A percentile compares a stretch with the other conserved stretches of the same genome.
Conservation (phyloP, 2,888 invertebrate genomes). For the Julus scanicus region DNA sequence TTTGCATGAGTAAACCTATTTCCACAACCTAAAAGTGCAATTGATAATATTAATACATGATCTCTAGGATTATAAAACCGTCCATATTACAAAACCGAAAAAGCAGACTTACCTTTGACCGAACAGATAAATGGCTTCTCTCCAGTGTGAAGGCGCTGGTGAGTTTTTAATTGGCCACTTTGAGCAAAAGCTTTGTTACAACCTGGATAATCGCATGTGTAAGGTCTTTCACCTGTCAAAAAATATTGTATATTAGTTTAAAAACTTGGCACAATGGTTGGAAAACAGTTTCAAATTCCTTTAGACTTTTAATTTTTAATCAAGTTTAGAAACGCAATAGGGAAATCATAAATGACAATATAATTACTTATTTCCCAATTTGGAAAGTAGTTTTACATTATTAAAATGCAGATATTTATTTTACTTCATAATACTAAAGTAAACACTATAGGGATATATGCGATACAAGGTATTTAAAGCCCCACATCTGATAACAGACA, state of each 20-base stretch:
- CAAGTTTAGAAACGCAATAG: too few relatives aligned
- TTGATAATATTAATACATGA: neutral
- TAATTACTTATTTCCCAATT: too few relatives aligned
- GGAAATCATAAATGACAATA: too few relatives aligned
- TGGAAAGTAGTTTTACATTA: too few relatives aligned
- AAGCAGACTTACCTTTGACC: slow-evolving; percentile 64
- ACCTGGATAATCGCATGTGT: slow-evolving; percentile 78
- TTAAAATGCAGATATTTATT: too few relatives aligned
- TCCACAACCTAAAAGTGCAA: slow-evolving; percentile 69
- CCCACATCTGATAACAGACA: too few relatives aligned
- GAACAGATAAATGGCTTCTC: slow-evolving; percentile 80
- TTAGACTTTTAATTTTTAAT: too few relatives aligned
- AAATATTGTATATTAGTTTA: neutral
- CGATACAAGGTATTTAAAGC: too few relatives aligned
- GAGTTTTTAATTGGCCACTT: slow-evolving; percentile 81
- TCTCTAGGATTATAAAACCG: neutral
- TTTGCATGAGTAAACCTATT: slow-evolving; percentile 81
- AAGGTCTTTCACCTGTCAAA: slow-evolving; percentile 76
- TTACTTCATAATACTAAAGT: too few relatives aligned
- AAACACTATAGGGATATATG: too few relatives aligned
- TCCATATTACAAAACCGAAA: neutral
- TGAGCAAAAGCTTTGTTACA: slow-evolving; percentile 79
- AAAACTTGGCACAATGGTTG: neutral
- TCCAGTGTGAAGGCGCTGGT: slow-evolving; percentile 80
- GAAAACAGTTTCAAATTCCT: too few relatives aligned